Evolutionary conservation across 1,140 invertebrate genomes (phyloP).

Genomic region (Eumeta japonica): DNA sequence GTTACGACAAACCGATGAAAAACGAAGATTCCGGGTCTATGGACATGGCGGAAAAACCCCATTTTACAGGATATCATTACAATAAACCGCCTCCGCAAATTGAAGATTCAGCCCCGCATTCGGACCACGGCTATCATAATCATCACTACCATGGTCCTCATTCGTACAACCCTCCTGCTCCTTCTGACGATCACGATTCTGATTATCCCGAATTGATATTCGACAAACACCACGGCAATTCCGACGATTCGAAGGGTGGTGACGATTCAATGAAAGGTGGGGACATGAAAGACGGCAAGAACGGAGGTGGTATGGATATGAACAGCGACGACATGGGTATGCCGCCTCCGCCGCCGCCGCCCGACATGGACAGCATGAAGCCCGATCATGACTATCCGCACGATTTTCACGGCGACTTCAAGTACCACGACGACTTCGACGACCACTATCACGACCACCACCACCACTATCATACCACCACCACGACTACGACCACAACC

Average conservation of each 20-base stretch:
- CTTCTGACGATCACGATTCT: constrained; percentile 20
- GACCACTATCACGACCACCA: constrained; percentile 53
- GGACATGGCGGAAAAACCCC: constrained; percentile 20
- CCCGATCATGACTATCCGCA: constrained; percentile 40
- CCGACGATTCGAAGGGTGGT: constrained; percentile 4
- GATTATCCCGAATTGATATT: constrained; percentile 36
- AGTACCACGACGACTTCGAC: constrained; percentile 50
- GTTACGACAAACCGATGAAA: constrained; percentile 9
- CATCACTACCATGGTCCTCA: constrained; percentile 16
- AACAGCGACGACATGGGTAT: constrained; percentile 28
- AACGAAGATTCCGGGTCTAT: constrained; percentile 3
- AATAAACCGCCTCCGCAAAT: constrained; percentile 18
- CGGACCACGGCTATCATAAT: constrained; percentile 8
- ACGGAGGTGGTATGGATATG: too few species aligned
- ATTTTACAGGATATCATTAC: constrained; percentile 38
- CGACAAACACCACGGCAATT: constrained; percentile 25
- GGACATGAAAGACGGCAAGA: too few species aligned
- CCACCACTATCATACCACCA: constrained; percentile 41
- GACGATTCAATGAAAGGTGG: constrained; percentile 16
- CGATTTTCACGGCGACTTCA: constrained; percentile 50
- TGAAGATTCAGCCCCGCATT: constrained; percentile 11
- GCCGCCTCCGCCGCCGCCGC: constrained; percentile 26
- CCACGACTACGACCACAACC: constrained; percentile 55
- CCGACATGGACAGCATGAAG: constrained; percentile 18
- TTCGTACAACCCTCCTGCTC: too few species aligned